Conservation (phyloP, 1,140 invertebrate species). For the Wiebesia pumilae region DNA sequence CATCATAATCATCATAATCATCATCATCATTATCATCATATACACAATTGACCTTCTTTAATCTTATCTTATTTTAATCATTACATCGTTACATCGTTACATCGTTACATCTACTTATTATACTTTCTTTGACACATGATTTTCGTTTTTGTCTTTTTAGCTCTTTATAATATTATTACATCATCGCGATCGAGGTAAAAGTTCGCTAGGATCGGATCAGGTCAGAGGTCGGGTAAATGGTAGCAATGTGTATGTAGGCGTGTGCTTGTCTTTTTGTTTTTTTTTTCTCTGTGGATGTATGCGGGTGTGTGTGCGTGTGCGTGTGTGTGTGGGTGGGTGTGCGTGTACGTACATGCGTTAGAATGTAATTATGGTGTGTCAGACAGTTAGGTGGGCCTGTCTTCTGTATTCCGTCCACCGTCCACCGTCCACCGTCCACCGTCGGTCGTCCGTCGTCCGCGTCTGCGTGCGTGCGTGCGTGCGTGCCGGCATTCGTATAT, state of each 20-base stretch:
- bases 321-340: not conserved
- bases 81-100: conserved; percentile 40
- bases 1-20: too few species aligned
- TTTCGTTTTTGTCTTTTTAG: conserved; percentile 28
- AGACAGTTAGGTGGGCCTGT: too few species aligned
- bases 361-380: too few species aligned
- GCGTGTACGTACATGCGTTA: not conserved
- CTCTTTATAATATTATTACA: conserved; percentile 23
- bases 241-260: not conserved
- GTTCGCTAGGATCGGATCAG: conserved; percentile 39
- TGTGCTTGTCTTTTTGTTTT: not conserved
- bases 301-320: not conserved
- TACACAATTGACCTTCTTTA: conserved; percentile 51
- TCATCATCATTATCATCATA: conserved; percentile 16
- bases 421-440: too few species aligned
- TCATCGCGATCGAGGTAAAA: conserved; percentile 38
- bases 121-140: conserved; percentile 53
- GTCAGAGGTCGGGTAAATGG: conserved; percentile 19
- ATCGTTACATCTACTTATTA: conserved; percentile 47
- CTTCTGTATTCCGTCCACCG: too few species aligned
- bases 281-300: conserved; percentile 25
- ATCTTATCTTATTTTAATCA: conserved; percentile 44
- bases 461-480: too few species aligned
- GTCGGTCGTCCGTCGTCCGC: too few species aligned
- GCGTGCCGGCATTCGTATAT: not conserved